phyloP scores from a whole-genome alignment of 2,888 invertebrate genomes.

The Tanytarsus gracilentus region DNA sequence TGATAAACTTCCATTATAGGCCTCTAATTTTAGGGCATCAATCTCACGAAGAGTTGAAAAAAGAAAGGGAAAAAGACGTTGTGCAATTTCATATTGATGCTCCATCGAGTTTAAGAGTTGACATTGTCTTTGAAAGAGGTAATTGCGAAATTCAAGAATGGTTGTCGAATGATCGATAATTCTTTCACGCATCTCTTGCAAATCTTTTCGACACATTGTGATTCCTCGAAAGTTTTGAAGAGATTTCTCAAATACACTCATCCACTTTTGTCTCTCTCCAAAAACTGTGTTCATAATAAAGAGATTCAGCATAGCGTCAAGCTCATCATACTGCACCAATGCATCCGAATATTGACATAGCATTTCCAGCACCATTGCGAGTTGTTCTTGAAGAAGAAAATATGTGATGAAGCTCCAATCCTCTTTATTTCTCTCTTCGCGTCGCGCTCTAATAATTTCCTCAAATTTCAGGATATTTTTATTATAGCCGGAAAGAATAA shows the following conservation, averaged over 20 bases:
- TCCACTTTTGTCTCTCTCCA: constrained; percentile 78
- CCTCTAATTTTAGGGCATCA: constrained; percentile 64
- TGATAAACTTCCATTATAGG: constrained; percentile 73
- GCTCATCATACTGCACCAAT: constrained; percentile 91
- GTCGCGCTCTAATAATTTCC: constrained; percentile 78
- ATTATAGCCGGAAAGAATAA: constrained; percentile 79
- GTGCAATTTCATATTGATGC: constrained; percentile 81
- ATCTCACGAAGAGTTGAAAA: constrained; percentile 84
- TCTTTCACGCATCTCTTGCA: constrained; percentile 35
- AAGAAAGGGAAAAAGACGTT: constrained; percentile 79
- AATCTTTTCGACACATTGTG: constrained; percentile 48
- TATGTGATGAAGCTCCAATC: constrained; percentile 94
- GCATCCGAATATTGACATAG: constrained; percentile 88
- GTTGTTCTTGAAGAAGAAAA: constrained; percentile 88
- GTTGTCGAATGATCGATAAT: constrained; percentile 48
- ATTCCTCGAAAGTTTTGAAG: constrained; percentile 80
- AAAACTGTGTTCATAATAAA: constrained; percentile 90
- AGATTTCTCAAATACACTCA: constrained; percentile 68
- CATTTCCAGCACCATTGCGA: constrained; percentile 92
- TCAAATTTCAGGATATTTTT: constrained; percentile 77
- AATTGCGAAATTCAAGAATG: constrained; percentile 83
- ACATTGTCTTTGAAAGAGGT: constrained; percentile 87
- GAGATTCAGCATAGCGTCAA: constrained; percentile 94
- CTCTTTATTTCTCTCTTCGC: constrained; percentile 80
- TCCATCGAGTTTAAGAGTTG: constrained; percentile 65